Percentiles rank a stretch among this genome's conserved stretches.
These are phyloP conservation scores for Chrysolophus pictus DNA, from an alignment of 2,797 vertebrate genomes.

Conservation along the genomic window DNA sequence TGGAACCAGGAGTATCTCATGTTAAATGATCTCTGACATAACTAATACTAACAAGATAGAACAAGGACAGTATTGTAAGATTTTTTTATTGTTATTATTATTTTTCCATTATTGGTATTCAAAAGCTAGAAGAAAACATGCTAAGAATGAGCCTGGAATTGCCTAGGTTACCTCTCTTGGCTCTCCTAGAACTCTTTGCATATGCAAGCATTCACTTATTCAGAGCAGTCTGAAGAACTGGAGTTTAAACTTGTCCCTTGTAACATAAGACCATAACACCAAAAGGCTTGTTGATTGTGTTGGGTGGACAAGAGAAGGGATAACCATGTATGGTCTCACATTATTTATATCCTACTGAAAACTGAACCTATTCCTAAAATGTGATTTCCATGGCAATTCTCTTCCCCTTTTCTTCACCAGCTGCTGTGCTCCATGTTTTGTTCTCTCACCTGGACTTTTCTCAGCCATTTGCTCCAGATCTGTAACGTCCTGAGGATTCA, in stretches of 20 bases:
- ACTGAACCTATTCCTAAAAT: background rate
- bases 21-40: background rate
- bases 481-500: constrained; percentile 21
- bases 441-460: constrained; percentile 40
- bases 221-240: background rate
- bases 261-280: background rate
- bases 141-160: background rate
- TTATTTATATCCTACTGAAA: background rate
- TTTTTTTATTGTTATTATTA: background rate
- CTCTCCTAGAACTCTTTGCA: background rate
- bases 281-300: background rate
- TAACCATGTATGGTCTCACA: background rate
- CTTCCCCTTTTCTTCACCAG: constrained; percentile 32
- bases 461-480: constrained; percentile 32
- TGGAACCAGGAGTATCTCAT: background rate
- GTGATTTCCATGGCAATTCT: background rate
- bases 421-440: constrained; percentile 18
- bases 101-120: background rate
- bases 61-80: background rate
- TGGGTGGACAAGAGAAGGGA: background rate
- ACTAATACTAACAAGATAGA: background rate
- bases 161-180: background rate
- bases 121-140: background rate
- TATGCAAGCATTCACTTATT: background rate
- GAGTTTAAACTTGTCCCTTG: background rate